Base-by-base conservation (phyloP, 2,797 vertebrate species). In the Argya squamiceps region DNA sequence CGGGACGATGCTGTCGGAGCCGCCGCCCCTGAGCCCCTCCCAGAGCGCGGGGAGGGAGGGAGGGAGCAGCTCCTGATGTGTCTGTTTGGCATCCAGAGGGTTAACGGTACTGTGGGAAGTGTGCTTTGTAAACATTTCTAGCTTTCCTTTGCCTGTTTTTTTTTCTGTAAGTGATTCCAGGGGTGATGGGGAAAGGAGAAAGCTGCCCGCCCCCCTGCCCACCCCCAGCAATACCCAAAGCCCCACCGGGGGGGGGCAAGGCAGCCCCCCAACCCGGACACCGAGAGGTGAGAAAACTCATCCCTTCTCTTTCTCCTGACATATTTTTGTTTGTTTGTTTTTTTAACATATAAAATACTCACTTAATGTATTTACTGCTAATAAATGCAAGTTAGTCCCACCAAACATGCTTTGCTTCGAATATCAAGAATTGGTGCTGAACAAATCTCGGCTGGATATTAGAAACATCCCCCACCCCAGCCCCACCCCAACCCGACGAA, bases 91-190 rank as follows among this genome's bases (percentile, higher is more conserved):
- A 96, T 97, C 96, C 87, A 94, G 97, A 92, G 84, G 94, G 89
- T 89, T 94, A 92, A 93, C 94, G 91, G 88, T 92, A 88, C 92
- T 95, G 96, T 91, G 97, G 96, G 96, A 93, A 97, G 97, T 97
- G 97, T 98, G 98, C 98, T 98, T 97, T 92, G 94, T 88, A 98
- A 95, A 96, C 87, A 88, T 86, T 19, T 41, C 47, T 27, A 46
- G 52, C 88, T 39, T 39, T 64, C 59, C 43, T 76, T 67, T 26
- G 68, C 50, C 69, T 79, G 36, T 77, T 92, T 92, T 92, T 92
- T 94, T 95, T 95, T 73, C 90, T 95, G 89, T 92, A 93, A 95
- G 92, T 94, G 93, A 92, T 84, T 88, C 88, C 34, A 79, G 77
- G 75, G 80, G 56, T 44, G 29, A 46, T 77, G 90, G 93, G 93